Percentiles rank a stretch among this genome's conserved stretches.
Conservation (phyloP, 2,113 vertebrate species). For the Vulpes ferrilata region DNA sequence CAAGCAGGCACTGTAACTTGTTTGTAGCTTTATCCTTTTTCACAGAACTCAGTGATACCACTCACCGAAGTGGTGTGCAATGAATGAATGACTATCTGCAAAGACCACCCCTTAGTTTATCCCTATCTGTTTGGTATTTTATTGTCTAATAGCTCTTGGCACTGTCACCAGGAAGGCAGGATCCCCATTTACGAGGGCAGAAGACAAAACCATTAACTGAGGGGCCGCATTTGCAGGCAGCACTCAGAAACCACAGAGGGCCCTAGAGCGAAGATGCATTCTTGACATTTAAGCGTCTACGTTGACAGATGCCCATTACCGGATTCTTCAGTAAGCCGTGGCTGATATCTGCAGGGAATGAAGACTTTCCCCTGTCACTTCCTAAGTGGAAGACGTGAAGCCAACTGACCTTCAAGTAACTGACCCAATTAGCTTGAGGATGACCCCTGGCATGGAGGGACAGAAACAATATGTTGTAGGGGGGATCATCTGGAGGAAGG, state of each 20-base stretch:
- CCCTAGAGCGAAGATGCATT: background rate
- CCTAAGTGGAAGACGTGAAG: background rate
- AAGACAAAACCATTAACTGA: background rate
- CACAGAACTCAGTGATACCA: background rate
- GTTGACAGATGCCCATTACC: background rate
- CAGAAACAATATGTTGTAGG: background rate
- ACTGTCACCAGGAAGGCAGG: background rate
- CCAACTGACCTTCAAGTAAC: background rate
- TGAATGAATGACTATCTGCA: background rate
- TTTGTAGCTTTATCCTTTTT: background rate
- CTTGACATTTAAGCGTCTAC: background rate
- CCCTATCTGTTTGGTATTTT: background rate
- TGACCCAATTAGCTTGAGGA: background rate
- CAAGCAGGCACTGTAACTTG: background rate
- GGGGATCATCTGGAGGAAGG: background rate
- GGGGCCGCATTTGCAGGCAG: background rate
- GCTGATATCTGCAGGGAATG: background rate
- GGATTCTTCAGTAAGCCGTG: background rate
- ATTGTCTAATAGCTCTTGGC: background rate
- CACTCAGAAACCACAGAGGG: conserved; percentile 31
- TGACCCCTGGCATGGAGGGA: background rate
- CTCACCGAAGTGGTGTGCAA: too few relatives aligned
- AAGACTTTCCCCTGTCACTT: background rate
- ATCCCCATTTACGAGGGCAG: background rate
- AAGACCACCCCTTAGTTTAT: background rate